Evolutionary conservation across 2,888 invertebrate species (phyloP), one percentile per base, ranked within the genome.

Genomic region (Pheosia tremula): DNA sequence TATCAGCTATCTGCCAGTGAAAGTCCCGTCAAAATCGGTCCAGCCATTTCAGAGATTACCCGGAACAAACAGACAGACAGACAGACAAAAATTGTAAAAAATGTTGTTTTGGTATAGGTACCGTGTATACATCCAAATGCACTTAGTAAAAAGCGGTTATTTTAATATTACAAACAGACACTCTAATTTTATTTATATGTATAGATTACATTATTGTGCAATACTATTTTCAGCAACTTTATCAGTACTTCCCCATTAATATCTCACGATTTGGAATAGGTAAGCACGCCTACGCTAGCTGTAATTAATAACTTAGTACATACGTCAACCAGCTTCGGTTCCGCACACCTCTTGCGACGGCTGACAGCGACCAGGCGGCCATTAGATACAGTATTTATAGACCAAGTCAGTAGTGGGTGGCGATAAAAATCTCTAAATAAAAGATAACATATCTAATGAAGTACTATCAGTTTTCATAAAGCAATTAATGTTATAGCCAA

Each of bases 341-440:
- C 80, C 79, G 79, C 78, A 74, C 74, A 81, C 82, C 79, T 81
- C 78, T 84, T 75, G 81, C 81, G 78, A 80, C 79, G 83, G 82
- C 79, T 85, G 84, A 89, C 89, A 87, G 84, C 77, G 75, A 86
- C 88, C 87, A 82, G 88, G 88, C 86, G 88, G 87, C 79, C 80
- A 82, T 82, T 70, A 74, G 68, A 65, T 74, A 70, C 53, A 68
- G 66, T 68, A 75, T 72, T 74, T 72, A 74, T 69, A 57, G 57
- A 47, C 58, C 66, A 72, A 74, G 50, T 53, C 49, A 69, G 56
- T 69, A 77, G 68, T 72, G 70, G 72, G 70, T 59, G 75, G 75
- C 72, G 75, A 74, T 71, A 70, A 76, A 63, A 61, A 66, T 66
- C 55, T 53, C 39, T 24, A 1, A 24, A 24, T 24, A 24, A 56